Evolutionary conservation across 2,113 vertebrate genomes (phyloP).

Genomic region (Chunga burmeisteri): DNA sequence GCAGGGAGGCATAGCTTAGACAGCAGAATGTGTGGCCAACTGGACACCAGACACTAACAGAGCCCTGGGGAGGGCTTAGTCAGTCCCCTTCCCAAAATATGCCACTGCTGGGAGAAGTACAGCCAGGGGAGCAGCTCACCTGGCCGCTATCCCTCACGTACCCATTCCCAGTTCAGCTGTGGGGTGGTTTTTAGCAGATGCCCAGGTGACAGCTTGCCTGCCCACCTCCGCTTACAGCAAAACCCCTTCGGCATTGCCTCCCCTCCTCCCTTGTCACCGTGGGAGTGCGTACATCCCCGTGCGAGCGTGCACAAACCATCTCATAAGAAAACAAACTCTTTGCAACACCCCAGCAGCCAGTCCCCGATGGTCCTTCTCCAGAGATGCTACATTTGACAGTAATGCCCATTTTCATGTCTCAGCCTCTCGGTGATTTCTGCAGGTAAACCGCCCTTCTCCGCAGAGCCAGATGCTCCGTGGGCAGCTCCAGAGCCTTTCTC

Average conservation of each 20-base stretch:
- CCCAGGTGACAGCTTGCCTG: background rate
- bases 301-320: background rate
- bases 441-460: background rate
- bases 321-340: background rate
- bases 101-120: too few species aligned
- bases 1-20: background rate
- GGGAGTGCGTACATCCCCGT: accelerated
- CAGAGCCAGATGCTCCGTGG: background rate
- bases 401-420: background rate
- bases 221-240: background rate
- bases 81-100: background rate
- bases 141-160: accelerated
- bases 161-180: background rate
- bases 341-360: background rate
- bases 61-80: background rate
- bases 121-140: background rate
- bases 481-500: background rate
- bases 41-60: background rate
- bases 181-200: background rate
- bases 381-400: background rate
- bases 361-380: background rate
- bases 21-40: accelerated
- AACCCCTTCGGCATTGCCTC: background rate
- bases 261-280: background rate
- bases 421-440: background rate